Conservation (phyloP, 1,140 invertebrate species). For the Brachionus asplanchnoidis region DNA sequence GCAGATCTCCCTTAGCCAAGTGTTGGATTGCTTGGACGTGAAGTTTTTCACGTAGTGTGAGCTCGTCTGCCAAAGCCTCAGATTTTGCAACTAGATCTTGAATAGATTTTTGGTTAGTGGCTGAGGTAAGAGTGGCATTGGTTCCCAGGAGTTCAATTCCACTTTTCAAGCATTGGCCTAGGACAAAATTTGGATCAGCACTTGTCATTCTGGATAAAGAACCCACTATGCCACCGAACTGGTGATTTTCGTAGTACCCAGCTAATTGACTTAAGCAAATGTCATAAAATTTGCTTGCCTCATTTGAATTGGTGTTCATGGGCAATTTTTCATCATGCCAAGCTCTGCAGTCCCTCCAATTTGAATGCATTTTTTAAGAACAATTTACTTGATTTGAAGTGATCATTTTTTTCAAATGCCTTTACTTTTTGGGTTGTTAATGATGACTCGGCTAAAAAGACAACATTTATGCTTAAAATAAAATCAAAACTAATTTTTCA, state of each 20-base stretch:
- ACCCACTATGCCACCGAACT: conserved; percentile 41
- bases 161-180: conserved; percentile 58
- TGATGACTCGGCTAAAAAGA: neutral
- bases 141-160: conserved; percentile 59
- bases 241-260: conserved; percentile 46
- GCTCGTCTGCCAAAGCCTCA: neutral
- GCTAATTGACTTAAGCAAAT: conserved; percentile 54
- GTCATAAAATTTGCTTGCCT: conserved; percentile 60
- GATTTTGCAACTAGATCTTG: neutral
- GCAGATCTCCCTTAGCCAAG: neutral
- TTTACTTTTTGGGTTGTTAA: neutral
- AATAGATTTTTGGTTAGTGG: neutral
- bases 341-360: conserved; percentile 37
- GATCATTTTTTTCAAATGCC: neutral
- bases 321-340: conserved; percentile 55
- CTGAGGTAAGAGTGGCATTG: conserved; percentile 43
- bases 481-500: neutral
- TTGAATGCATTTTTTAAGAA: conserved; percentile 4
- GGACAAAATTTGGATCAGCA: conserved; percentile 60
- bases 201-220: conserved; percentile 55
- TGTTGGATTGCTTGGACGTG: neutral
- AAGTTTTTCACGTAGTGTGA: neutral
- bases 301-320: conserved; percentile 57
- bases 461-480: neutral
- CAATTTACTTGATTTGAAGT: neutral